phyloP scores from a whole-genome alignment of 2,888 invertebrate genomes.

The Acrobasis consociella region DNA sequence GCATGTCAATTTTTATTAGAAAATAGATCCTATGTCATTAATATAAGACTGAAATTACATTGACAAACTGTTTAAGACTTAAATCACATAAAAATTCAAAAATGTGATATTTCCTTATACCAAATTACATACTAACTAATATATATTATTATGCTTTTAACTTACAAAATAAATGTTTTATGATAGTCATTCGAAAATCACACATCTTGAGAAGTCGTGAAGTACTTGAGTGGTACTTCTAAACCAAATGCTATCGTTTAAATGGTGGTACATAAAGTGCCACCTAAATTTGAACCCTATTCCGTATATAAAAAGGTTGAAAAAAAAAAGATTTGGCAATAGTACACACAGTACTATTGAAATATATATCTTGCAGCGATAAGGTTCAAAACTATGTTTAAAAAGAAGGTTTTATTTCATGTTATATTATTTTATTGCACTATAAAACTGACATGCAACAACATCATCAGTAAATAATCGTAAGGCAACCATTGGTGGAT shows the following conservation, averaged over 20 bases:
- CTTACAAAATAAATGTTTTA: slow-evolving; percentile 4
- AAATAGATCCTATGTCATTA: no score
- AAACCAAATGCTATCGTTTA: background rate
- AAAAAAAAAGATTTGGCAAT: no score
- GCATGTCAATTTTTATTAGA: slow-evolving; percentile 31
- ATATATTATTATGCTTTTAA: slow-evolving; percentile 12
- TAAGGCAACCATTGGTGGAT: slow-evolving; percentile 75
- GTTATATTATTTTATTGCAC: background rate
- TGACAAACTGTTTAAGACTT: no score
- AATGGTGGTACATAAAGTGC: no score
- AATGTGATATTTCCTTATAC: background rate
- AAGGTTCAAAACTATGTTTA: background rate
- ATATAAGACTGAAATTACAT: no score
- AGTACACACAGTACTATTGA: background rate
- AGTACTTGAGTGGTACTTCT: background rate
- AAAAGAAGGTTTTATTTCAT: no score
- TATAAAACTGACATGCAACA: slow-evolving; percentile 23
- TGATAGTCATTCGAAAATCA: background rate
- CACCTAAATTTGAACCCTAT: no score
- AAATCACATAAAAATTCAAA: no score
- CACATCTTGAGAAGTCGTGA: background rate
- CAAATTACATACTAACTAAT: background rate
- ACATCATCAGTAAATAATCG: slow-evolving; percentile 42
- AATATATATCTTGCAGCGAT: background rate
- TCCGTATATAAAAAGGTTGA: no score